phyloP scores from a whole-genome alignment of 2,888 invertebrate genomes.

The Amphipoea oculea region DNA sequence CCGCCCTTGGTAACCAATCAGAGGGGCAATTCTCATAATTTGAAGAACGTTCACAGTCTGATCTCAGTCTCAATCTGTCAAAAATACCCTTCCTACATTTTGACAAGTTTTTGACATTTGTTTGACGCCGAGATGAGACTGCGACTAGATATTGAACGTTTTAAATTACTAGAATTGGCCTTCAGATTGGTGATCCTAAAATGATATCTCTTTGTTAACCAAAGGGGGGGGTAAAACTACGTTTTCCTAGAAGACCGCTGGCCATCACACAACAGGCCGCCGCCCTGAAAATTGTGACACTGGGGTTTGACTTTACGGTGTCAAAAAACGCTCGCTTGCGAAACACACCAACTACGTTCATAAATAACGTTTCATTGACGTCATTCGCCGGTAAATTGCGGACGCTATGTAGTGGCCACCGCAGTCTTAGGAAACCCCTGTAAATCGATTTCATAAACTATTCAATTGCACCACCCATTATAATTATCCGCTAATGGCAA shows the following conservation, averaged over 20 bases:
- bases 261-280: no score
- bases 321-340: no score
- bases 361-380: background rate
- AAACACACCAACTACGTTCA: background rate
- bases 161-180: no score
- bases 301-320: background rate
- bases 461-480: constrained; percentile 24
- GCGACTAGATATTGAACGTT: no score
- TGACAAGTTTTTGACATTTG: no score
- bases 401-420: background rate
- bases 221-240: background rate
- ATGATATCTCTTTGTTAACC: background rate
- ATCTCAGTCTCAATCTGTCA: no score
- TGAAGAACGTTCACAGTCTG: no score
- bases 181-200: background rate
- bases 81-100: no score
- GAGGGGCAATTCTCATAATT: background rate
- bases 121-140: no score
- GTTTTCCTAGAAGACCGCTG: background rate
- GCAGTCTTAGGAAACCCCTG: background rate
- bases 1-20: background rate
- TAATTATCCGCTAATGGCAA: constrained; percentile 43
- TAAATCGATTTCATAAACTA: constrained; percentile 17
- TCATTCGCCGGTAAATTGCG: background rate
- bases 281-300: no score